A percentile compares a stretch with the other conserved stretches of the same genome.
Conservation (phyloP, 2,113 vertebrate species). For the Bettongia penicillata region DNA sequence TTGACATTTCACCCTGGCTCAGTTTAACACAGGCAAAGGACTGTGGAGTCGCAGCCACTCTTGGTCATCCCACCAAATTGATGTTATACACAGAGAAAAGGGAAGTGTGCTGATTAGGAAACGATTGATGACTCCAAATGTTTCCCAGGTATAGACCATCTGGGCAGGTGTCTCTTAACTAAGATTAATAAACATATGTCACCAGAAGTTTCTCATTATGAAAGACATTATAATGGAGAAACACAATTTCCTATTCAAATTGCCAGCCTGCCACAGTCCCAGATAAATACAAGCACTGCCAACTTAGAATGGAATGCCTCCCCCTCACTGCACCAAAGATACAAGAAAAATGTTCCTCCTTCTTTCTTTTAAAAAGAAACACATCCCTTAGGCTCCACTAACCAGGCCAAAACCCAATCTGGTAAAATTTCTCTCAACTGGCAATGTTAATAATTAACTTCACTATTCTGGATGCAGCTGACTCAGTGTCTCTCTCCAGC, state of each 20-base stretch:
- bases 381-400: neutral
- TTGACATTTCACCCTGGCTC: neutral
- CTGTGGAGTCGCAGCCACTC: constrained; percentile 56
- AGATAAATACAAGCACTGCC: constrained; percentile 47
- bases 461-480: neutral
- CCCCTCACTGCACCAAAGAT: constrained; percentile 11
- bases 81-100: constrained; percentile 55
- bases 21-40: constrained; percentile 39
- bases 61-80: constrained; percentile 39
- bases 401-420: constrained; percentile 22
- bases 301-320: constrained; percentile 44
- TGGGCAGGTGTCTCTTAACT: constrained; percentile 72
- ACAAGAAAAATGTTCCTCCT: neutral
- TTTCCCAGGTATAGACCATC: constrained; percentile 64
- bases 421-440: constrained; percentile 10
- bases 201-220: constrained; percentile 55
- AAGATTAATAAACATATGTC: constrained; percentile 79
- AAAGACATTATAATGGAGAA: constrained; percentile 47
- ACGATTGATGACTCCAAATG: constrained; percentile 69
- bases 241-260: constrained; percentile 59
- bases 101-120: constrained; percentile 61
- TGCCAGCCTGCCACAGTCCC: constrained; percentile 1
- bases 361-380: constrained; percentile 26
- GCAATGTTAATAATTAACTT: neutral
- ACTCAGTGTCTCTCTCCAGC: neutral